phyloP scores from a whole-genome alignment of 1,140 invertebrate genomes.

The Archivesica marissinica region DNA sequence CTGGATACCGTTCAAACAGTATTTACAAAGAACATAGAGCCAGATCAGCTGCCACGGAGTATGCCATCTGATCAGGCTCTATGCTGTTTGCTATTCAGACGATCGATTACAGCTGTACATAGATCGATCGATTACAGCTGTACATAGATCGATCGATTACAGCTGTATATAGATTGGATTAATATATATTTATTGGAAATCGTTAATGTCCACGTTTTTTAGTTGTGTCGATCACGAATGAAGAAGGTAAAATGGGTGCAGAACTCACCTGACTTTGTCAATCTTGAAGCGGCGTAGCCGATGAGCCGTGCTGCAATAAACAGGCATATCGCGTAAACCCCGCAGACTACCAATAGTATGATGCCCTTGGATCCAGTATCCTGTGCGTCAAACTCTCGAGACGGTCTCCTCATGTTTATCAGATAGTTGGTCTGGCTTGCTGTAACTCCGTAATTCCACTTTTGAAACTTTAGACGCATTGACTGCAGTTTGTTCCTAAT shows the following conservation, averaged over 20 bases:
- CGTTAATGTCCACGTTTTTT: too few species aligned
- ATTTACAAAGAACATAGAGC: too few species aligned
- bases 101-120: neutral
- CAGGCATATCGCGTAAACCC: constrained; percentile 41
- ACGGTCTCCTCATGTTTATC: neutral
- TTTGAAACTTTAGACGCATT: neutral
- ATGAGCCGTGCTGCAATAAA: constrained; percentile 27
- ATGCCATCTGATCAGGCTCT: too few species aligned
- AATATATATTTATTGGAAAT: too few species aligned
- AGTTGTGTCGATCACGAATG: too few species aligned
- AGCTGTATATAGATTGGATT: too few species aligned
- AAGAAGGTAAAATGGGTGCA: neutral
- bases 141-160: neutral
- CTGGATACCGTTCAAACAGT: too few species aligned
- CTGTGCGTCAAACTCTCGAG: neutral
- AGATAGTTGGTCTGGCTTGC: neutral
- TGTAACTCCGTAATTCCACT: neutral
- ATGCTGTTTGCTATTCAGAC: too few species aligned
- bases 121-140: neutral
- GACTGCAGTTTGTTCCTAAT: too few species aligned
- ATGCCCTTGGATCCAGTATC: constrained; percentile 12
- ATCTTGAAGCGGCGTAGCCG: neutral
- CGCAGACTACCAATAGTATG: constrained; percentile 24
- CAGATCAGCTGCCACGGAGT: too few species aligned
- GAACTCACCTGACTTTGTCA: constrained; percentile 9